Base-by-base conservation (phyloP, 1,140 invertebrate species). In the Lepidostoma basale region DNA sequence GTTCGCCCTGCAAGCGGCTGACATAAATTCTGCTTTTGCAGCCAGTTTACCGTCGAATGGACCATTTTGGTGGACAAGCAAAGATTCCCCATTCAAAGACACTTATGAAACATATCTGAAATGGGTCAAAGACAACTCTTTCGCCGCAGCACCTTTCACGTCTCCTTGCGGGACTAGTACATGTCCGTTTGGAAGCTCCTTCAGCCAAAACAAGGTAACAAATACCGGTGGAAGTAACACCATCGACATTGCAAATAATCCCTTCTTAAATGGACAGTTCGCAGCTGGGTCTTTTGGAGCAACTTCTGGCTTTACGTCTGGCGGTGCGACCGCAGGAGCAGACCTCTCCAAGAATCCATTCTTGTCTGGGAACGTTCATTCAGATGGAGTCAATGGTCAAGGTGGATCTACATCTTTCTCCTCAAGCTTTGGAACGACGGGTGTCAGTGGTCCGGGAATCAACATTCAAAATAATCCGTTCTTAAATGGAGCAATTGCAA, bases 31-130 rank as follows among this genome's bases (percentile, higher is more conserved):
- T 9, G 70, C 74, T 1, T 76, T 80, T 26, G 70, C 75, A 47
- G 75, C 72, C 2, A 75, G 72, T 14, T 44, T 75, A 3, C 73
- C 75, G 3, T 71, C 69, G 0, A 73, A 74, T 20, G 78, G 73
- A 33, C 79, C 82, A 2, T 84, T 81, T 72, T 86, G 85, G 85
- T 86, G 85, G 85, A 80, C 82, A 78, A 77, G 75, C 44, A 69
- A 80, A 26, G 76, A 86, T 66, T 84, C 82, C 1, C 84, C 85
- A 0, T 81, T 86, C 74, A 85, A 84, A 63, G 77, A 74, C 44
- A 76, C 77, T 28, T 73, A 78, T 49, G 75, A 78, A 16, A 71
- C 75, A 36, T 79, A 73, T 67, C 75, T 75, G 30, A 76, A 77
- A 67, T 78, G 77, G 54, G 62, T 73, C 16, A 66, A 62, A 26